These are phyloP conservation scores for Lepidocyrtinus sp. DNA, from an alignment of 2,888 invertebrate species.

Conservation along the genomic window DNA sequence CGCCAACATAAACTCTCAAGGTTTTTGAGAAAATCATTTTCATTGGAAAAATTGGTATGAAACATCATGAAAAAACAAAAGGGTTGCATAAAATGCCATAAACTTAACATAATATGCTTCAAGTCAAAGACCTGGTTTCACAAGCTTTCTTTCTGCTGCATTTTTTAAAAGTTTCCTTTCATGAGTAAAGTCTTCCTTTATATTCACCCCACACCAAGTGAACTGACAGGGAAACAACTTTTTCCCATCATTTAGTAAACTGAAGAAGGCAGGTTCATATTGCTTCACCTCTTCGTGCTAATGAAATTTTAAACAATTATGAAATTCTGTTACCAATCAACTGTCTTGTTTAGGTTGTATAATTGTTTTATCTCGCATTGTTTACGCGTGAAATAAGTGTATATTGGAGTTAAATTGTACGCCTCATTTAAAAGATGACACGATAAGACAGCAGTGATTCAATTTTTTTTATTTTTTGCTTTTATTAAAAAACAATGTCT, in stretches of 20 bases:
- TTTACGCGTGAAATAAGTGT: background rate
- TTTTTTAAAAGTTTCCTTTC: background rate
- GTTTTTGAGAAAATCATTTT: background rate
- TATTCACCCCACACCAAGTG: no score
- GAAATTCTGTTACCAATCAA: background rate
- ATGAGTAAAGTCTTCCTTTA: no score
- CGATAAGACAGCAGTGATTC: no score
- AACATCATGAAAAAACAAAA: no score
- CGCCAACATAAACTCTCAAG: constrained; percentile 20
- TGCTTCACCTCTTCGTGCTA: background rate
- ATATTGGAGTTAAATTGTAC: no score
- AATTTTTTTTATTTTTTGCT: no score
- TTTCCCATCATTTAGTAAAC: background rate
- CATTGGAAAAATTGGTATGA: background rate
- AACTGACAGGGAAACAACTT: background rate
- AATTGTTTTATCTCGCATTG: background rate
- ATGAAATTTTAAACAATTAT: background rate
- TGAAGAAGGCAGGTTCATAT: background rate
- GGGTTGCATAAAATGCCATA: background rate
- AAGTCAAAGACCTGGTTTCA: background rate
- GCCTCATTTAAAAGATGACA: no score
- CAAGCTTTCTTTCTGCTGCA: background rate
- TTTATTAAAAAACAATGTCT: background rate
- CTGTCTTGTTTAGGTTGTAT: background rate
- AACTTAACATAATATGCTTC: no score